phyloP scores from a whole-genome alignment of 2,888 invertebrate species.

The Drosophila peninsularis region DNA sequence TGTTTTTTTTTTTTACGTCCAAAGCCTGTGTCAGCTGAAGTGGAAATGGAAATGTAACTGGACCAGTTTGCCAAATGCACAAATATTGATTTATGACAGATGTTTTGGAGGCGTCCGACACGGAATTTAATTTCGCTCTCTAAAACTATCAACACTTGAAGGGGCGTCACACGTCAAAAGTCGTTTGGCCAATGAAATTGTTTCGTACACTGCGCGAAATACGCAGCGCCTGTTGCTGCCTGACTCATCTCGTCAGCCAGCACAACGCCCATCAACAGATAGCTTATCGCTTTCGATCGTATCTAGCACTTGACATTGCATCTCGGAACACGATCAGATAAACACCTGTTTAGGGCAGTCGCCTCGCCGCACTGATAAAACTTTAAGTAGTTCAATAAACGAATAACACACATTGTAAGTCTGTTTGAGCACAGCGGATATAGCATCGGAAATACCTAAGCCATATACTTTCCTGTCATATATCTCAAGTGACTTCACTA shows the following conservation, averaged over 20 bases:
- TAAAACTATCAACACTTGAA: slow-evolving; percentile 40
- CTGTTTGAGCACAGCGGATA: slow-evolving; percentile 6
- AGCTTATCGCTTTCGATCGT: slow-evolving; percentile 16
- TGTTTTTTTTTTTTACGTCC: slow-evolving; percentile 16
- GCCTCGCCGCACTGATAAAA: slow-evolving; percentile 20
- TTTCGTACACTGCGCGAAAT: slow-evolving; percentile 21
- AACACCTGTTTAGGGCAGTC: slow-evolving; percentile 16
- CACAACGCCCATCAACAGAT: slow-evolving; percentile 7
- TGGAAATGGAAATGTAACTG: slow-evolving; percentile 31
- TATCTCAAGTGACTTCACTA: neutral
- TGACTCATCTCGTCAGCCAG: slow-evolving; percentile 19
- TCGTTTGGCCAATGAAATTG: slow-evolving; percentile 30
- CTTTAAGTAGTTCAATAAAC: slow-evolving; percentile 2
- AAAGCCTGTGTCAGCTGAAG: slow-evolving; percentile 14
- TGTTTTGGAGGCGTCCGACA: slow-evolving; percentile 44
- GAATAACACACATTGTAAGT: slow-evolving; percentile 1
- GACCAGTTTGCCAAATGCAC: slow-evolving; percentile 22
- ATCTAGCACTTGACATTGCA: slow-evolving; percentile 13
- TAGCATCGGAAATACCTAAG: neutral
- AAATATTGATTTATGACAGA: slow-evolving; percentile 71
- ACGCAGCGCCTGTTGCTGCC: neutral
- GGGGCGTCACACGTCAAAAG: slow-evolving; percentile 31
- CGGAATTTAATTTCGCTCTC: slow-evolving; percentile 53
- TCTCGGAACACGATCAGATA: slow-evolving; percentile 9
- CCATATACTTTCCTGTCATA: neutral